Base-by-base conservation (phyloP, 2,888 invertebrate species). In the Bimastos eiseni region DNA sequence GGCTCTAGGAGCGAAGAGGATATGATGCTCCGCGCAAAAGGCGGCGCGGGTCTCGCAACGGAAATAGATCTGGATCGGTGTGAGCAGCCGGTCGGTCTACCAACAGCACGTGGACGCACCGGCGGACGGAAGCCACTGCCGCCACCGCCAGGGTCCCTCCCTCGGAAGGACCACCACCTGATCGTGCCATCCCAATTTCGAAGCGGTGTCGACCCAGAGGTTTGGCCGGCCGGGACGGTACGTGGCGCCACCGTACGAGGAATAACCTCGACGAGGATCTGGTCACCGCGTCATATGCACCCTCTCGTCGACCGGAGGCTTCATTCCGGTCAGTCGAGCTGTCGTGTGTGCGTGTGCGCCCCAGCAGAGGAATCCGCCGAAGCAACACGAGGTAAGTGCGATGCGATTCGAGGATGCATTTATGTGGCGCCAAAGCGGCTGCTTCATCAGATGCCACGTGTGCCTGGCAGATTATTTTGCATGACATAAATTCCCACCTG, bases 191-290 rank as follows among this genome's bases (percentile, higher is more conserved):
- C 70, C 70, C 30, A 70, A 70, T 30, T 70, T n/a, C 70, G 70
- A 70, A n/a, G 70, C n/a, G 70, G 70, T 70, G 70, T 70, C 70
- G 70, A 70, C 70, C 70, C 70, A 70, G 70, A 70, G 70, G 70
- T 30, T 4, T 3, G 70, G 70, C 8, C 70, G 49, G 21, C 15
- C 2, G 49, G 49, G 11, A n/a, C 6, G 8, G 41, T 11, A 11
- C 41, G 70, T 17, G n/a, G 70, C 70, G 70, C 70, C n/a, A 70
- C 13, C 70, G n/a, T 5, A n/a, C 30, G 49, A 49, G n/a, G 70
- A 70, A 70, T 70, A 70, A n/a, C 70, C 70, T 70, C 30, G 70
- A 0, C 70, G 70, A n/a, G 30, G 30, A 5, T 70, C n/a, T 13
- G 8, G 30, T 70, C 30, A 70, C 70, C 70, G n/a, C 17, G 70